These are phyloP conservation scores for Ornithoptera priamus DNA, from an alignment of 2,888 invertebrate species.

Conservation along the genomic window DNA sequence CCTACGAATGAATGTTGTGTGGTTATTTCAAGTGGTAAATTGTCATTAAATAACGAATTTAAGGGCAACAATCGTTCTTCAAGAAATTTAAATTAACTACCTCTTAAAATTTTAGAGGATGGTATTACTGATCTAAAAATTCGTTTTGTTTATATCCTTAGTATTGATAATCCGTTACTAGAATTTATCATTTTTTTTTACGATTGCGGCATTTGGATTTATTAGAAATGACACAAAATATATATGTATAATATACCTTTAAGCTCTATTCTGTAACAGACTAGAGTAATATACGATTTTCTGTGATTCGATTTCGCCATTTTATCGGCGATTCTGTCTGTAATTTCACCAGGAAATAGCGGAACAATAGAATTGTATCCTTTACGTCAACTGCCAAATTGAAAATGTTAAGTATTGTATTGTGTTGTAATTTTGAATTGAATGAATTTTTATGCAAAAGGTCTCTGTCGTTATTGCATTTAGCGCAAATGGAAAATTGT, in stretches of 20 bases:
- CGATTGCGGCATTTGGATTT: too few species aligned
- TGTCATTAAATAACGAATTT: too few species aligned
- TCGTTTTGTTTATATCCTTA: too few species aligned
- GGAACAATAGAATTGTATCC: constrained; percentile 69
- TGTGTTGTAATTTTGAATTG: constrained; percentile 8
- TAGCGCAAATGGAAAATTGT: constrained; percentile 19
- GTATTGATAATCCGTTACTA: too few species aligned
- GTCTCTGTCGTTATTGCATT: constrained; percentile 23
- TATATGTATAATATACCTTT: too few species aligned
- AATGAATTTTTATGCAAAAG: not conserved
- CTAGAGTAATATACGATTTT: constrained; percentile 40
- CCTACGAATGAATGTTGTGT: not conserved
- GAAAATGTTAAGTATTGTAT: constrained; percentile 15
- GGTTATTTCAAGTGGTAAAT: not conserved
- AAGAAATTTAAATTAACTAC: too few species aligned
- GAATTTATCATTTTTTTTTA: too few species aligned
- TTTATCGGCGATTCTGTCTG: constrained; percentile 35
- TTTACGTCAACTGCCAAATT: constrained; percentile 35
- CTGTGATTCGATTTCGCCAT: constrained; percentile 57
- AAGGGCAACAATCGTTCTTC: too few species aligned
- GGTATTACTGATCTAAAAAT: too few species aligned
- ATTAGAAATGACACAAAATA: too few species aligned
- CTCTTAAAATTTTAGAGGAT: too few species aligned
- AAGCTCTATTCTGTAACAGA: not conserved
- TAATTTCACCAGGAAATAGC: constrained; percentile 46